Conservation (phyloP, 2,888 invertebrate genomes). For the Drosophila barbarae region DNA sequence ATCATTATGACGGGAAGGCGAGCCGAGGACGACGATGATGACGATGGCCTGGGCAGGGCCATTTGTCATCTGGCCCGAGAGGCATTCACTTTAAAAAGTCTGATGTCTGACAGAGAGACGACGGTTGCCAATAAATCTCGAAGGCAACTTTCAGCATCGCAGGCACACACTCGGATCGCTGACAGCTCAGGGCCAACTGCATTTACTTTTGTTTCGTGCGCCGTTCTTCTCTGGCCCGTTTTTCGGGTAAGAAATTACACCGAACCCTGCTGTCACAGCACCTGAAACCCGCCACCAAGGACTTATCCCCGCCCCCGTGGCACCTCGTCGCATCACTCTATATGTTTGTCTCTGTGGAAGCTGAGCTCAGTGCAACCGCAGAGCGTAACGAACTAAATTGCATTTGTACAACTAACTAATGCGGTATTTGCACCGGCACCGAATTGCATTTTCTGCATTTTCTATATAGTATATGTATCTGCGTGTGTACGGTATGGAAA, state of each 20-base stretch:
- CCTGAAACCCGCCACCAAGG: conserved; percentile 66
- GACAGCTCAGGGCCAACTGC: conserved; percentile 73
- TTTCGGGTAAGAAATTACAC: conserved; percentile 68
- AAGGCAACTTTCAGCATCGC: conserved; percentile 62
- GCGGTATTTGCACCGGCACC: conserved; percentile 54
- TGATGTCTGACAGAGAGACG: conserved; percentile 50
- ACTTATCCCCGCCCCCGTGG: conserved; percentile 44
- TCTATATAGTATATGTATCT: conserved; percentile 4
- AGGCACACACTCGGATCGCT: conserved; percentile 42
- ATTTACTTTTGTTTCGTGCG: conserved; percentile 62
- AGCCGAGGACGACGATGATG: conserved; percentile 24
- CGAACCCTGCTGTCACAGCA: conserved; percentile 43
- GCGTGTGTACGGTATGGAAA: conserved; percentile 31
- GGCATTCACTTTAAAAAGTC: conserved; percentile 69
- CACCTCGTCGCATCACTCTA: not conserved
- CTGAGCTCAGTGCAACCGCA: conserved; percentile 56
- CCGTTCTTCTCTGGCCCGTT: conserved; percentile 31
- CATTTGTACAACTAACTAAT: conserved; percentile 71
- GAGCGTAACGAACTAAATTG: conserved; percentile 73
- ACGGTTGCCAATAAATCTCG: conserved; percentile 67
- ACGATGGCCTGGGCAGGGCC: conserved; percentile 28
- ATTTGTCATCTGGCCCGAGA: conserved; percentile 65
- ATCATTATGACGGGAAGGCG: conserved; percentile 27
- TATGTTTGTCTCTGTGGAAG: conserved; percentile 12
- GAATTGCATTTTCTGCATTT: conserved; percentile 38